Percentiles rank a stretch among this genome's conserved stretches.
phyloP scores from a whole-genome alignment of 1,140 invertebrate genomes.

The Drosophila mojavensis region DNA sequence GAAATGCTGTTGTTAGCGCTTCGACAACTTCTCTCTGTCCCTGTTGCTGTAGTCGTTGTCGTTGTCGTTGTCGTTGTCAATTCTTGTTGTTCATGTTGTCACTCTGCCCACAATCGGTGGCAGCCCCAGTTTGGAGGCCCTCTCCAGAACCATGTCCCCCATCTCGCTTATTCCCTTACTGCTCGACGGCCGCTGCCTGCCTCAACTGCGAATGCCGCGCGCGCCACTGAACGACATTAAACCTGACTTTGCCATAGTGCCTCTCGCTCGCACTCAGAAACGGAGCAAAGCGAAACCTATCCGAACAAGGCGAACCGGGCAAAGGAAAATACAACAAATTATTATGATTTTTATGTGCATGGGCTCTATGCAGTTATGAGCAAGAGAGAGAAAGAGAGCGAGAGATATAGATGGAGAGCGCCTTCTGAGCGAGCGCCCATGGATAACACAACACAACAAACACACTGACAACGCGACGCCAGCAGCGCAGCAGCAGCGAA shows the following conservation, averaged over 20 bases:
- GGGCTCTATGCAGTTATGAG: slow-evolving; percentile 46
- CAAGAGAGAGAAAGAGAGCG: neutral
- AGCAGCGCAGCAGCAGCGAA: slow-evolving; percentile 27
- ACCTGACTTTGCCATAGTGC: slow-evolving; percentile 68
- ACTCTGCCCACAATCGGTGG: slow-evolving; percentile 64
- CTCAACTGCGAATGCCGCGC: slow-evolving; percentile 70
- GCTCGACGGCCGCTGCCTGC: slow-evolving; percentile 51
- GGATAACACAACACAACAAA: slow-evolving; percentile 17
- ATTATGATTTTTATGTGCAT: slow-evolving; percentile 63
- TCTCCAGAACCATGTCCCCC: neutral
- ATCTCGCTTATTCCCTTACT: neutral
- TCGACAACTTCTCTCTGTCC: neutral
- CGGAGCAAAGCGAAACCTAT: slow-evolving; percentile 36
- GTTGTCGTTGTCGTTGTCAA: slow-evolving; percentile 16
- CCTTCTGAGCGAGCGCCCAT: neutral
- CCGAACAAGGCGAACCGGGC: slow-evolving; percentile 73
- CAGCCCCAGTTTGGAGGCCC: slow-evolving; percentile 53
- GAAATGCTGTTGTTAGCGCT: slow-evolving; percentile 7
- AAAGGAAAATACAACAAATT: slow-evolving; percentile 65
- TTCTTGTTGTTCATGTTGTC: slow-evolving; percentile 24
- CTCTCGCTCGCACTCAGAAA: slow-evolving; percentile 8
- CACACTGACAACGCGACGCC: slow-evolving; percentile 31
- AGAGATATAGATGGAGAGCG: neutral
- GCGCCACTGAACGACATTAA: slow-evolving; percentile 78
- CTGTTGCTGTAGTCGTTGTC: slow-evolving; percentile 18